phyloP scores from a whole-genome alignment of 2,888 invertebrate species.

The Physocephala rufipes region DNA sequence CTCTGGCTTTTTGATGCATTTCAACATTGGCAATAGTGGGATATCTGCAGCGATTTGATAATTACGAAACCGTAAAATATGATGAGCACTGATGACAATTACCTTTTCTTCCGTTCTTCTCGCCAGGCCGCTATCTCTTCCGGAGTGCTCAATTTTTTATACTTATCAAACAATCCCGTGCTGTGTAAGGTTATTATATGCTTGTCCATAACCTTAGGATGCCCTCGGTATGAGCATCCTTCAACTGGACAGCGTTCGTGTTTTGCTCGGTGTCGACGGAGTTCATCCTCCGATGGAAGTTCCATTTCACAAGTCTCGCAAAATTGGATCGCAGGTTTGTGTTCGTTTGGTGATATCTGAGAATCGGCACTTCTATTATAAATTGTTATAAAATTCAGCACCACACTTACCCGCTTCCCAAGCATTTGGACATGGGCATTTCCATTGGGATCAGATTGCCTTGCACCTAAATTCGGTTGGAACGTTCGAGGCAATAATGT shows the following conservation, averaged over 20 bases:
- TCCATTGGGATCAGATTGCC: constrained; percentile 61
- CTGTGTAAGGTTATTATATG: constrained; percentile 86
- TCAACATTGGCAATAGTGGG: constrained; percentile 78
- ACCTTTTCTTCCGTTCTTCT: constrained; percentile 78
- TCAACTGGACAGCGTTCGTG: constrained; percentile 84
- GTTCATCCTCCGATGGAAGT: constrained; percentile 71
- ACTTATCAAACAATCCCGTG: constrained; percentile 82
- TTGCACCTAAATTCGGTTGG: no score
- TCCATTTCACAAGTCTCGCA: constrained; percentile 87
- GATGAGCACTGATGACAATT: background rate
- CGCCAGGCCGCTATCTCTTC: constrained; percentile 88
- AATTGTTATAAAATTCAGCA: background rate
- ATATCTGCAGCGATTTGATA: constrained; percentile 63
- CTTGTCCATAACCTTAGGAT: constrained; percentile 72
- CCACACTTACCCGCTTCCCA: background rate
- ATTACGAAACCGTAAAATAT: background rate
- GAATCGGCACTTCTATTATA: background rate
- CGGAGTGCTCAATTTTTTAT: constrained; percentile 77
- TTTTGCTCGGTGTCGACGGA: constrained; percentile 75
- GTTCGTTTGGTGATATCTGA: background rate
- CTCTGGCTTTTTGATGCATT: constrained; percentile 71
- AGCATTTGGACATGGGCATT: constrained; percentile 45
- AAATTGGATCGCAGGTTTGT: constrained; percentile 64
- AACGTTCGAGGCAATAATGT: constrained; percentile 58
- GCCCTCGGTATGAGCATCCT: constrained; percentile 70